Evolutionary conservation across 2,888 invertebrate genomes (phyloP).

Genomic region (Oscheius myriophilus): DNA sequence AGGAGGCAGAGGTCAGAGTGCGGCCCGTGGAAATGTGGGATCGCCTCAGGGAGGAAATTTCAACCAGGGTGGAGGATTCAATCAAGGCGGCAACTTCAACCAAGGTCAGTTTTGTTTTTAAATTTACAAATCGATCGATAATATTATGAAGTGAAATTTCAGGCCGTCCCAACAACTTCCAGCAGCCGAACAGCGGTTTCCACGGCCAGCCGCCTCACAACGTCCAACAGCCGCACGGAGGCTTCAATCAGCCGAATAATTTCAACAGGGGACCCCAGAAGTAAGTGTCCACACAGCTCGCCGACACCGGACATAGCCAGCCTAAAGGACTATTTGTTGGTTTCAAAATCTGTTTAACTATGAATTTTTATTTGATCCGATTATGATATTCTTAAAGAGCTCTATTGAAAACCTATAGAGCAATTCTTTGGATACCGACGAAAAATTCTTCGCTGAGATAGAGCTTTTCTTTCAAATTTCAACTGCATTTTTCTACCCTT

Average conservation of each 20-base stretch:
- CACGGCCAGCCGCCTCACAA: neutral
- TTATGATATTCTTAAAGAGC: no score
- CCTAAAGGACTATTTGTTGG: no score
- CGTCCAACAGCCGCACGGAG: neutral
- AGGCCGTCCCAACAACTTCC: constrained; percentile 7
- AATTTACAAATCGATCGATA: neutral
- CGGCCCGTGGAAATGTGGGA: constrained; percentile 6
- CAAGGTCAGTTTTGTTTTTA: neutral
- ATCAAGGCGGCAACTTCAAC: neutral
- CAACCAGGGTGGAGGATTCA: constrained; percentile 3
- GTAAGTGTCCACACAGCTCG: no score
- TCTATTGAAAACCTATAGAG: no score
- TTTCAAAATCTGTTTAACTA: no score
- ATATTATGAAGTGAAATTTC: neutral
- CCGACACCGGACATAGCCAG: no score
- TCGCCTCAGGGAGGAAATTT: constrained; percentile 3
- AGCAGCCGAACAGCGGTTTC: constrained; percentile 1
- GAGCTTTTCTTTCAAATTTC: no score
- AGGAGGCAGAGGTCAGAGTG: constrained; percentile 17
- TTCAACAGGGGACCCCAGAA: constrained; percentile 10
- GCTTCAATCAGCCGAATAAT: constrained; percentile 19
- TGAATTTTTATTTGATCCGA: no score
- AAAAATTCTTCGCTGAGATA: no score
- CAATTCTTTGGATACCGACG: no score
- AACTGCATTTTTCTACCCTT: no score